A percentile compares a stretch with the other conserved stretches of the same genome.
Evolutionary conservation across 2,113 vertebrate genomes (phyloP).

Genomic region (Spea multiplicata): DNA sequence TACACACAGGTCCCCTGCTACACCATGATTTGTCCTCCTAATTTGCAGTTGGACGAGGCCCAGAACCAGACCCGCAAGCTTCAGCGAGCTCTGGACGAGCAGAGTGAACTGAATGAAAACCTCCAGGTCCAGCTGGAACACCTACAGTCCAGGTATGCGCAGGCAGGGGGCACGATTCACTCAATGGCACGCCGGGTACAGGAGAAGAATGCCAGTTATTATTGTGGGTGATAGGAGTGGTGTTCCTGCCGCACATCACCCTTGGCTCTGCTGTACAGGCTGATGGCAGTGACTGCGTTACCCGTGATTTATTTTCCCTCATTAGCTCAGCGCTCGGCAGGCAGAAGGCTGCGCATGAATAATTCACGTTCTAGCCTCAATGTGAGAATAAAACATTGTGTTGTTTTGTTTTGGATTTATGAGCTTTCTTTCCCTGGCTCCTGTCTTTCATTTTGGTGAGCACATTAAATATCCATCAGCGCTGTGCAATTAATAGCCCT

Average conservation of each 20-base stretch:
- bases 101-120: constrained; percentile 85
- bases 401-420: neutral
- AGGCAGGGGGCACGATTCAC: neutral
- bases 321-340: neutral
- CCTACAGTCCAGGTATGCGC: constrained; percentile 78
- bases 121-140: constrained; percentile 89
- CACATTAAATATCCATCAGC: constrained; percentile 27
- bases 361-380: neutral
- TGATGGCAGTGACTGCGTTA: too few species aligned
- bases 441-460: neutral
- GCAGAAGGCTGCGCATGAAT: neutral
- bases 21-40: neutral
- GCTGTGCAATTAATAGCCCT: constrained; percentile 9
- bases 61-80: constrained; percentile 86
- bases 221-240: neutral
- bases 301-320: too few species aligned
- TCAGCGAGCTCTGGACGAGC: constrained; percentile 87
- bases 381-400: constrained; percentile 6
- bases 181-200: too few species aligned
- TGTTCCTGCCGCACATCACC: neutral
- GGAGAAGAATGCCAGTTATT: too few species aligned
- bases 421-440: neutral
- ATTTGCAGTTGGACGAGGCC: constrained; percentile 72
- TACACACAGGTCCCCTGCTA: too few species aligned
- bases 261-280: neutral